Evolutionary conservation across 2,797 vertebrate species (phyloP).

Genomic region (Chanos chanos): DNA sequence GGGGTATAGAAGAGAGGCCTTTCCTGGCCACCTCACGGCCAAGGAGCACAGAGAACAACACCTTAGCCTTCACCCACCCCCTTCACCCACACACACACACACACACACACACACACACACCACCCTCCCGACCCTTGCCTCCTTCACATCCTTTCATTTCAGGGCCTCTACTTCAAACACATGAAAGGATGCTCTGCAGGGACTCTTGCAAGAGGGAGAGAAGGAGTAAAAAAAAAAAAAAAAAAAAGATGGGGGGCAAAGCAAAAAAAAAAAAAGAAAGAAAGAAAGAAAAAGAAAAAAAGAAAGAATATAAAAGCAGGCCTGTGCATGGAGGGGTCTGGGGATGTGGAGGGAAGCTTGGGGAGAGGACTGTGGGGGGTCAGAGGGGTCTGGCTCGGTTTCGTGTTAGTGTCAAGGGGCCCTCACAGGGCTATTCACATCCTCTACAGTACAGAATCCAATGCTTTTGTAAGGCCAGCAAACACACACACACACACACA

Average conservation of each 20-base stretch:
- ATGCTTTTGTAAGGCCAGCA: constrained; percentile 31
- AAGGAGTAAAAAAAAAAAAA: constrained; percentile 22
- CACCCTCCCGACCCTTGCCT: constrained; percentile 42
- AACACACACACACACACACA: constrained; percentile 19
- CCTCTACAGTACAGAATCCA: constrained; percentile 53
- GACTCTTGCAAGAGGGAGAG: constrained; percentile 61
- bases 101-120: constrained; percentile 21
- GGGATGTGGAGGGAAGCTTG: constrained; percentile 27
- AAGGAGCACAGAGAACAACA: constrained; percentile 32
- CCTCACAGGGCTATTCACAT: constrained; percentile 54
- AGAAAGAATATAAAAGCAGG: constrained; percentile 60
- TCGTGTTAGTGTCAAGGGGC: constrained; percentile 70
- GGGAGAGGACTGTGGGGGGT: constrained; percentile 40
- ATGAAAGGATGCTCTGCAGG: constrained; percentile 78
- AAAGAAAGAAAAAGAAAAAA: constrained; percentile 28
- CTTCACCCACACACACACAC: neutral
- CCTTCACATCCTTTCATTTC: constrained; percentile 72
- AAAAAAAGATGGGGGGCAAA: constrained; percentile 41
- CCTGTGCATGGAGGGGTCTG: constrained; percentile 33
- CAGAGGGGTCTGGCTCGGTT: constrained; percentile 49
- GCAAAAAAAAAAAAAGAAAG: constrained; percentile 42
- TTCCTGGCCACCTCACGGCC: constrained; percentile 26
- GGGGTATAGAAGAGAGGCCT: no score
- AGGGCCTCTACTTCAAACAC: constrained; percentile 79
- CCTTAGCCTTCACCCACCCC: neutral